Evolutionary conservation across 2,797 vertebrate species (phyloP), one percentile per base, ranked within the genome.

Genomic region (Bovichtus diacanthus): DNA sequence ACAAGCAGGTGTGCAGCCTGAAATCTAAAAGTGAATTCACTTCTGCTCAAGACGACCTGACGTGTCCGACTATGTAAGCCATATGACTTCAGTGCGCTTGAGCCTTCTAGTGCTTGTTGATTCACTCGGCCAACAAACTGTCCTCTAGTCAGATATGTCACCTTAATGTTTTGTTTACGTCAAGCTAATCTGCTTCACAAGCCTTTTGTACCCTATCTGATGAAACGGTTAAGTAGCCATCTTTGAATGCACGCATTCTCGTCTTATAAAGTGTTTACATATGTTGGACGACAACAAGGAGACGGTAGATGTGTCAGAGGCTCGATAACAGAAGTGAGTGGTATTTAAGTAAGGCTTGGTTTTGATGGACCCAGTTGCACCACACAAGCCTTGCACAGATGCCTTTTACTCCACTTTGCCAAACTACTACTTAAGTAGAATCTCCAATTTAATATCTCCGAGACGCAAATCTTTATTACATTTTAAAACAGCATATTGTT

Each of bases 361-460:
- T 80, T 50, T 47, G 54, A 73, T 51, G 2, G n/a, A 79, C 47
- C 19, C 55, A 12, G 59, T 43, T 44, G 62, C 54, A 80, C 83
- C 83, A 67, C 61, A 36, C 38, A 56, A 41, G 82, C 84, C 81
- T 90, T 83, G 78, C 66, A 80, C 83, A 74, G 56, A 81, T 68
- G 79, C 82, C 88, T 87, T 91, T 78, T 56, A 69, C n/a, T 71
- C 23, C 15, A 62, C 56, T 80, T 78, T 86, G 84, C 87, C 88
- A 88, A 88, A 83, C 44, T 39, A 21, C 61, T 73, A 21, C 61
- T 73, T 49, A 16, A 23, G 21, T 34, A 69, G 46, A 80, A 68
- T 61, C 43, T 65, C 44, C 10, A 47, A 15, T 70, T 21, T 77
- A 36, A 50, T 1, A 12, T 55, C 50, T 60, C 65, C 23, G 41